Evolutionary conservation across 2,888 invertebrate genomes (phyloP), one percentile per base, ranked within the genome.

Genomic region (Cerceris rybyensis): DNA sequence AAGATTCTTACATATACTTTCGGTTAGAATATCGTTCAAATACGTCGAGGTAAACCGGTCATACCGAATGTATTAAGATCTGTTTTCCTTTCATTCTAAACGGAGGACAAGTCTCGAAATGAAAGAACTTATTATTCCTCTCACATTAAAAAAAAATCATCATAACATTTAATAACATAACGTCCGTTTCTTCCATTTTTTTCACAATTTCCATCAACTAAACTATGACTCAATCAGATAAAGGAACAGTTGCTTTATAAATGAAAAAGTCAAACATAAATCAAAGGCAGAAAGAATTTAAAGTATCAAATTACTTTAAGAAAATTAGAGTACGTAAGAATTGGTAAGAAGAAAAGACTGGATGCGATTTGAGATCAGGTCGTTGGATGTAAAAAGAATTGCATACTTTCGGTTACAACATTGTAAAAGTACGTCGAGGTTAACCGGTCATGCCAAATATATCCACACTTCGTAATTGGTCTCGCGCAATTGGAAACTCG

Each of bases 381-480:
- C 17, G 6, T 43, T 6, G 28, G 50, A 50, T 43, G 69, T 54
- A 52, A 69, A 75, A 77, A 65, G 54, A 54, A 66, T 65, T 39
- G 66, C 60, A 58, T 65, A 54, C 73, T 63, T 71, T 82, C 72
- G 78, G 73, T 72, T 50, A 65, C 71, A 64, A 63, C 54, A 72
- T 80, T 81, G 58, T 58, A 70, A 70, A 73, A 50, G 54, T 9
- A 46, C 52, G 68, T 46, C 78, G 78, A 83, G 76, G 82, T 80
- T 73, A 71, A 84, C 83, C 71, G 75, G 84, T 82, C 82, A 82
- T 58, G 65, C 78, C 84, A 84, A 84, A 84, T 84, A 84, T 82
- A 84, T 82, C 80, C 70, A 57, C 63, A 46, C 55, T 60, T 69
- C 63, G 78, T 80, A 82, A 82, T 82, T 84, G 84, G 46, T 50